A percentile compares a stretch with the other conserved stretches of the same genome.
phyloP scores from a whole-genome alignment of 1,140 invertebrate species.

The Geopemphigus sp. region DNA sequence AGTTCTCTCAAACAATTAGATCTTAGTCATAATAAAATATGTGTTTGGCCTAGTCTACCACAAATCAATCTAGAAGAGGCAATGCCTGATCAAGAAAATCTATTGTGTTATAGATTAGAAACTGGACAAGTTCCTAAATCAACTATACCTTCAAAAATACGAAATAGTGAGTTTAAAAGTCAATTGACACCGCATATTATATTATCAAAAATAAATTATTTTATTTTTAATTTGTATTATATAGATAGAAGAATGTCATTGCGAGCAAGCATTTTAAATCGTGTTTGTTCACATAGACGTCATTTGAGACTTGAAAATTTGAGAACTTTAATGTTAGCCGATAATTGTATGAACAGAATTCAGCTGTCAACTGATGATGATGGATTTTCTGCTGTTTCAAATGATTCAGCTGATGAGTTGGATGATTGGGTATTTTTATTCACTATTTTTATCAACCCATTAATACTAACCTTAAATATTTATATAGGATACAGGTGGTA shows the following conservation, averaged over 20 bases:
- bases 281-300: constrained; percentile 77
- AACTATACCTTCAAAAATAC: constrained; percentile 42
- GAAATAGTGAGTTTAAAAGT: constrained; percentile 15
- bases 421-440: constrained; percentile 54
- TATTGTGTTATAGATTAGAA: constrained; percentile 49
- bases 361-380: constrained; percentile 77
- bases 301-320: constrained; percentile 79
- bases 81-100: constrained; percentile 44
- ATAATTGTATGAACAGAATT: constrained; percentile 77
- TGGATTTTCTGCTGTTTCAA: constrained; percentile 54
- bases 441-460: constrained; percentile 40
- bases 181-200: background rate
- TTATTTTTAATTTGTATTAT: background rate
- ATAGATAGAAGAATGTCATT: constrained; percentile 59
- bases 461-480: background rate
- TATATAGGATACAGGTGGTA: constrained; percentile 20
- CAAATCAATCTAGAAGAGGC: constrained; percentile 57
- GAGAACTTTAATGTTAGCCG: constrained; percentile 77
- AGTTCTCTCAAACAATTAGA: constrained; percentile 85
- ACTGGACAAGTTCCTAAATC: constrained; percentile 47
- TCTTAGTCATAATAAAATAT: constrained; percentile 88
- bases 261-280: constrained; percentile 70
- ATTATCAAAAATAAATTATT: background rate
- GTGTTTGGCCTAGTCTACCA: constrained; percentile 80
- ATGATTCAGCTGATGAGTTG: constrained; percentile 52